Conservation (phyloP, 2,113 vertebrate genomes). For the Eclectus roratus region DNA sequence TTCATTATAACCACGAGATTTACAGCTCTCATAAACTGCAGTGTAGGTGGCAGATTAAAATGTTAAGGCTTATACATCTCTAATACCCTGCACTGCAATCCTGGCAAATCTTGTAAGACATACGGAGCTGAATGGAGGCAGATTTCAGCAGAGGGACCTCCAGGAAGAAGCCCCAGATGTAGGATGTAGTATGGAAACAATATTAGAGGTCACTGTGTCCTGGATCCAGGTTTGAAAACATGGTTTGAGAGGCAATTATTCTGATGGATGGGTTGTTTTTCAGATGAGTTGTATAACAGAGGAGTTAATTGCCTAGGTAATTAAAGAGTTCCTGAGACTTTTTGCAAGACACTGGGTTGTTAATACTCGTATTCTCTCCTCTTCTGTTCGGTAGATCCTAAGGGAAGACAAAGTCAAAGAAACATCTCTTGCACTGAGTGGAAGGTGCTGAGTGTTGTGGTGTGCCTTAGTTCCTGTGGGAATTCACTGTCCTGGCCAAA, state of each 20-base stretch:
- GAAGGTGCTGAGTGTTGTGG: conserved; percentile 58
- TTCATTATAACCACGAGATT: conserved; percentile 67
- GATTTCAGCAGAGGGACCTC: background rate
- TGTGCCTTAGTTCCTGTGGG: conserved; percentile 62
- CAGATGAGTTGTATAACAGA: conserved; percentile 17
- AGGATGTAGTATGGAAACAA: background rate
- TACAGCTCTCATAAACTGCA: conserved; percentile 66
- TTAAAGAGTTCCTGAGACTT: conserved; percentile 62
- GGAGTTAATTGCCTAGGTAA: conserved; percentile 48
- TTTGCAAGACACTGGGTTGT: conserved; percentile 3
- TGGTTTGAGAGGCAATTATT: conserved; percentile 47
- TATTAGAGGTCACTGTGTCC: background rate
- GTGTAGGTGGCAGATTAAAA: conserved; percentile 72
- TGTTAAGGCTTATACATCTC: conserved; percentile 50
- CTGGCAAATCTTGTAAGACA: background rate
- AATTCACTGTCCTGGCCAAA: conserved; percentile 48
- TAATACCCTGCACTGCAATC: background rate
- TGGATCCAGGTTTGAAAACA: background rate
- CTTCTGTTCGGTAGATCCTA: conserved; percentile 29
- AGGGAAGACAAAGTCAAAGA: conserved; percentile 54
- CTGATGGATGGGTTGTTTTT: conserved; percentile 31
- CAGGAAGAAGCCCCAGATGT: background rate
- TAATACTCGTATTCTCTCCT: conserved; percentile 24
- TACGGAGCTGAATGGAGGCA: background rate
- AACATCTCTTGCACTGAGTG: conserved; percentile 25